Evolutionary conservation across 1,140 invertebrate species (phyloP), one percentile per base, ranked within the genome.

Genomic region (Neuroterus valhalla): DNA sequence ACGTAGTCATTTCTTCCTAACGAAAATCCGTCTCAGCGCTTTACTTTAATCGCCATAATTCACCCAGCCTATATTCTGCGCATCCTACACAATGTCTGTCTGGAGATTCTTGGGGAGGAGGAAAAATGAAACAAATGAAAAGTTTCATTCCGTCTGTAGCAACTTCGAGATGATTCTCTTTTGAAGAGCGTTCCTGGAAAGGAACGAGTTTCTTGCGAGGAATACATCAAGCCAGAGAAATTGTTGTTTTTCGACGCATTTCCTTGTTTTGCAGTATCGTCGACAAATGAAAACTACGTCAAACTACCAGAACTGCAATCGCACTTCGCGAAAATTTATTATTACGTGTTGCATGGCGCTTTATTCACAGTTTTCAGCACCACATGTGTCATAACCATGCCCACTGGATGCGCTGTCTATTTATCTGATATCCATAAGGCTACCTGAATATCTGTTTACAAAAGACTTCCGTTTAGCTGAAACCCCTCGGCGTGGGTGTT

Each of bases 281-380:
- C 55, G 31, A n/a, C 26, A 14, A 62, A 62, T 62, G 55, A 23
- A 62, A 62, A 62, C 23, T 62, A 62, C 55, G 31, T n/a, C 55
- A 62, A 62, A 62, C 55, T 62, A 62, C 55, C 23, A 62, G 55
- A 62, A n/a, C 55, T 62, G 55, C 55, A 62, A 62, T 62, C 23
- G 55, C 55, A 62, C 55, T 62, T 62, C 26, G 31, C 31, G 23
- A 38, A 38, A 62, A 26, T 15, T 55, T 55, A 31, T 62, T 62
- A 62, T 74, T 77, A 79, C 76, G 69, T 83, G 75, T 83, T 86
- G 84, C 84, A 86, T 84, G 84, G 52, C 70, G 78, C 81, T 81
- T 86, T 78, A 23, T 84, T 78, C 68, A 48, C 73, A 75, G 74
- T 43, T 81, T 72, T 70, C 70, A 77, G 72, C 66, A 70, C 70